Evolutionary conservation across 2,888 invertebrate species (phyloP).

Genomic region (Drosophila fulvimacula): DNA sequence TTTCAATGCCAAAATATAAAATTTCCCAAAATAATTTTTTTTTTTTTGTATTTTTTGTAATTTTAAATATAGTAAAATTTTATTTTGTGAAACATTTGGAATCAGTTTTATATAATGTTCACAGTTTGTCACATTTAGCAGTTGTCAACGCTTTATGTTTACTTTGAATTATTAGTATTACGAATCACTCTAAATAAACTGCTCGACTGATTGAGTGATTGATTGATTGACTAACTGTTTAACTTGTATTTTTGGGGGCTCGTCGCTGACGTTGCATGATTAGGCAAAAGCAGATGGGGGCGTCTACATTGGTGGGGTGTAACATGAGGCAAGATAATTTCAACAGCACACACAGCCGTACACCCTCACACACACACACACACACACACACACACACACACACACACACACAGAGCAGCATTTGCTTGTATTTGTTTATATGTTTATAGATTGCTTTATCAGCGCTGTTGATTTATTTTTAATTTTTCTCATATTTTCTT

Average conservation of each 20-base stretch:
- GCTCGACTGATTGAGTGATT: neutral
- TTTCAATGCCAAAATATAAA: too few relatives aligned
- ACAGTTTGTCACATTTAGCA: constrained; percentile 23
- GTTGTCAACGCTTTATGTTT: constrained; percentile 12
- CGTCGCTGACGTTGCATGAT: constrained; percentile 48
- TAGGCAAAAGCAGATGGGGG: constrained; percentile 1
- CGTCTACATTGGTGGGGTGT: neutral
- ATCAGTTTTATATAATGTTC: neutral
- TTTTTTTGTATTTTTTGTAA: too few relatives aligned
- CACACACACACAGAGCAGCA: constrained; percentile 10
- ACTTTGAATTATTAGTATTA: constrained; percentile 43
- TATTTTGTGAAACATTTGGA: neutral
- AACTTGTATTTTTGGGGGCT: constrained; percentile 47
- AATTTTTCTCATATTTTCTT: constrained; percentile 5
- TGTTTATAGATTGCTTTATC: constrained; percentile 25
- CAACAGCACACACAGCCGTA: constrained; percentile 18
- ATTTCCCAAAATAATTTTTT: too few relatives aligned
- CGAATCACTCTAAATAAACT: constrained; percentile 11
- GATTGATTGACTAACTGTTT: neutral
- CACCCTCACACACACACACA: neutral
- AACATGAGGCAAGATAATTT: constrained; percentile 47
- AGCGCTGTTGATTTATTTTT: constrained; percentile 13
- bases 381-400: neutral
- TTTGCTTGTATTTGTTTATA: neutral
- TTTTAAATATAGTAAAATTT: too few relatives aligned